Evolutionary conservation across 2,797 vertebrate species (phyloP), one percentile per base, ranked within the genome.

Genomic region (Myoxocephalus aenaeus): DNA sequence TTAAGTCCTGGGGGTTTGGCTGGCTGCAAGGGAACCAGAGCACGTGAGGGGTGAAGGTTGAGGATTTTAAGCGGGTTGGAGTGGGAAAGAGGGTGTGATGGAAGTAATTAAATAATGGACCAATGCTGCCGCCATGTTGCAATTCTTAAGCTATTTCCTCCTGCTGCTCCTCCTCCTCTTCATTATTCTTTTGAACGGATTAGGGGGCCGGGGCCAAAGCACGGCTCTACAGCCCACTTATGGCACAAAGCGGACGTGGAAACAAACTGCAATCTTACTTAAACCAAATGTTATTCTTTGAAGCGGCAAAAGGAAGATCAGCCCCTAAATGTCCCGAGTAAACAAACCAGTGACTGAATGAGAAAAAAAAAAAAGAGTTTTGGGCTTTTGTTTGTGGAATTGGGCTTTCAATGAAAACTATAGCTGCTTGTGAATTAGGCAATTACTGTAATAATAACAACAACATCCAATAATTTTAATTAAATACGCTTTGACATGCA

Each of bases 21-120:
- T 10, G 38, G 51, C 51, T 73, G 71, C 20, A 72, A 44, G 38
- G 38, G 44, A 34, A 56, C 40, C 13, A 58, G 64, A 75, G 51
- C 46, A 50, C 74, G 76, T 36, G 72, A 69, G 38, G 80, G 76
- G 58, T 63, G 34, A 70, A 70, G 76, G 84, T 75, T 77, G 62
- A 69, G 70, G 74, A 61, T 80, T 84, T 88, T 75, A 82, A 88
- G 82, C 25, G 61, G 40, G 68, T n/a, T 77, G 42, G 67, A 83
- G 67, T 65, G 70, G 70, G 63, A 68, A 50, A 76, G 74, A 80
- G 83, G 75, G 85, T 76, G 80, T 86, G 81, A 91, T 90, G 91
- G 91, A 92, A 92, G 90, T 92, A 90, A 93, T 93, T 92, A 91
- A 90, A 90, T 84, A 80, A 91, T 15, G 81, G 57, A 87, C 84